A percentile compares a stretch with the other conserved stretches of the same genome.
These are phyloP conservation scores for Platerodrilus igneus DNA, from an alignment of 2,888 invertebrate species.

Conservation along the genomic window DNA sequence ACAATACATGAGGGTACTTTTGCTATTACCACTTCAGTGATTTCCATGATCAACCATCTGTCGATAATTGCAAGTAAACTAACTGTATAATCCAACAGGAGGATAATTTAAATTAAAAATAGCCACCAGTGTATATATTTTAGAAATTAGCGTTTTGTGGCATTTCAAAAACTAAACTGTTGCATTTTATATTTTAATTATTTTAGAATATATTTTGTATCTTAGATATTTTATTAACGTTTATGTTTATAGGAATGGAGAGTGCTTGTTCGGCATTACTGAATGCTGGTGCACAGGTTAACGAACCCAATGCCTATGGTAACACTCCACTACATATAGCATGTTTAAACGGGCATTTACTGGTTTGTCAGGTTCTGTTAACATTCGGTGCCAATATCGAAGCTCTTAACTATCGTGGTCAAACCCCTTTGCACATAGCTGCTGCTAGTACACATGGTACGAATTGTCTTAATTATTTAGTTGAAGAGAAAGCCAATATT, in stretches of 20 bases:
- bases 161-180: background rate
- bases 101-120: background rate
- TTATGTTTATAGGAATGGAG: slow-evolving; percentile 37
- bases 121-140: background rate
- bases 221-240: background rate
- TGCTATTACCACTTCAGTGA: too few relatives aligned
- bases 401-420: slow-evolving; percentile 53
- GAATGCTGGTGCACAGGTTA: slow-evolving; percentile 53
- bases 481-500: slow-evolving; percentile 52
- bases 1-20: too few relatives aligned
- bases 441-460: slow-evolving; percentile 58
- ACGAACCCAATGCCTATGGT: slow-evolving; percentile 55
- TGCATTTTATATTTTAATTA: background rate
- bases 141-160: background rate
- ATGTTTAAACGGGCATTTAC: slow-evolving; percentile 57
- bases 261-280: slow-evolving; percentile 45
- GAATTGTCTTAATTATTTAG: slow-evolving; percentile 55
- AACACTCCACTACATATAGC: slow-evolving; percentile 59
- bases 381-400: slow-evolving; percentile 50
- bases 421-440: slow-evolving; percentile 59
- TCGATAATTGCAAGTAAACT: too few relatives aligned
- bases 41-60: too few relatives aligned
- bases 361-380: slow-evolving; percentile 53
- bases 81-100: too few relatives aligned
- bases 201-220: background rate